phyloP scores from a whole-genome alignment of 2,113 vertebrate genomes.

The Apodemus speciosus region DNA sequence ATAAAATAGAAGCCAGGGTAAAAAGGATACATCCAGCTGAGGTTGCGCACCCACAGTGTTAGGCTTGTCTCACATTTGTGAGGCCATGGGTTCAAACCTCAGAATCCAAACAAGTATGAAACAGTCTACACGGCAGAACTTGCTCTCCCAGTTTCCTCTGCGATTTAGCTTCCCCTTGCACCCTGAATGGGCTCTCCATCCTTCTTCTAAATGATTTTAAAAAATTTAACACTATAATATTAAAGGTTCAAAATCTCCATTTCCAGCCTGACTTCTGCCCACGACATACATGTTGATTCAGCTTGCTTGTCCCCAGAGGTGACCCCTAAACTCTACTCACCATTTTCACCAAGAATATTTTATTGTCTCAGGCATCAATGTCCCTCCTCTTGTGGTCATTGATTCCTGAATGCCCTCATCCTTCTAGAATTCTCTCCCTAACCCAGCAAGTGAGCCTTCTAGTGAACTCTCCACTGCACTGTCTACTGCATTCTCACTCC shows the following conservation, averaged over 20 bases:
- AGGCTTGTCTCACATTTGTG: neutral
- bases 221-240: neutral
- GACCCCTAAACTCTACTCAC: neutral
- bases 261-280: neutral
- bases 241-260: neutral
- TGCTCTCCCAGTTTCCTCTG: neutral
- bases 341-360: neutral
- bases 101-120: neutral
- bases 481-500: no score
- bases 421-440: neutral
- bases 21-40: neutral
- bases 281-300: neutral
- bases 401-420: neutral
- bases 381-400: neutral
- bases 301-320: neutral
- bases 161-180: neutral
- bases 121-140: neutral
- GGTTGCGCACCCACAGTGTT: neutral
- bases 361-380: neutral
- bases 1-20: neutral
- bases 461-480: fast-evolving
- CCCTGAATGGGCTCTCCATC: neutral
- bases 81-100: neutral
- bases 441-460: neutral
- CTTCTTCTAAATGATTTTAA: neutral